phyloP scores from a whole-genome alignment of 2,797 vertebrate genomes.

The Nyctibius grandis region DNA sequence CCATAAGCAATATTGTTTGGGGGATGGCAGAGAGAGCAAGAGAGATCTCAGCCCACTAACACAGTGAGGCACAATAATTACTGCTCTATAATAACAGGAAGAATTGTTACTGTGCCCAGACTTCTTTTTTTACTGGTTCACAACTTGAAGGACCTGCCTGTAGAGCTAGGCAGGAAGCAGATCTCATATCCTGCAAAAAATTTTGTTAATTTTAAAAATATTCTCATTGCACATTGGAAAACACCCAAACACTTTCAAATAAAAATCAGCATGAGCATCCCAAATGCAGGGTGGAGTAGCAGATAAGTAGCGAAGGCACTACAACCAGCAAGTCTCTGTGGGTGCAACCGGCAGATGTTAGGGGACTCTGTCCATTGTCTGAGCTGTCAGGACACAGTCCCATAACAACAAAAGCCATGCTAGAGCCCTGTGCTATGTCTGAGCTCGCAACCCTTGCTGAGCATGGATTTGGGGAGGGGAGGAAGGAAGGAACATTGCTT shows the following conservation, averaged over 20 bases:
- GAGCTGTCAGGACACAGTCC: neutral
- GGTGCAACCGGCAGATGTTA: neutral
- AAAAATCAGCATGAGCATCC: neutral
- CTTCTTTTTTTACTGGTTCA: neutral
- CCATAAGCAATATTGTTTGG: neutral
- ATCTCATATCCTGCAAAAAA: neutral
- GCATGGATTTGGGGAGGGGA: neutral
- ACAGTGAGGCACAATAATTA: neutral
- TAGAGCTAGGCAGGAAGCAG: neutral
- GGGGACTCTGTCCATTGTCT: neutral
- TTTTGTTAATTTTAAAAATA: neutral
- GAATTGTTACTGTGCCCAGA: neutral
- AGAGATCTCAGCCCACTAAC: neutral
- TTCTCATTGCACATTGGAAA: neutral
- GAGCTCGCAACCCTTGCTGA: neutral
- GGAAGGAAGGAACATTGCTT: neutral
- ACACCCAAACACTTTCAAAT: neutral
- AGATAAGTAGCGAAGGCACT: neutral
- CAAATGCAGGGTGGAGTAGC: neutral
- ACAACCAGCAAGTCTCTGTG: neutral
- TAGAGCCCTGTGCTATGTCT: neutral
- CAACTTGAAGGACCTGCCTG: neutral
- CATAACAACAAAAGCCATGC: neutral
- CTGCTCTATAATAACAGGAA: neutral
- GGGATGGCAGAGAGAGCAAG: neutral